These are phyloP conservation scores for Ochotona princeps DNA, from an alignment of 2,113 vertebrate species.

Conservation along the genomic window DNA sequence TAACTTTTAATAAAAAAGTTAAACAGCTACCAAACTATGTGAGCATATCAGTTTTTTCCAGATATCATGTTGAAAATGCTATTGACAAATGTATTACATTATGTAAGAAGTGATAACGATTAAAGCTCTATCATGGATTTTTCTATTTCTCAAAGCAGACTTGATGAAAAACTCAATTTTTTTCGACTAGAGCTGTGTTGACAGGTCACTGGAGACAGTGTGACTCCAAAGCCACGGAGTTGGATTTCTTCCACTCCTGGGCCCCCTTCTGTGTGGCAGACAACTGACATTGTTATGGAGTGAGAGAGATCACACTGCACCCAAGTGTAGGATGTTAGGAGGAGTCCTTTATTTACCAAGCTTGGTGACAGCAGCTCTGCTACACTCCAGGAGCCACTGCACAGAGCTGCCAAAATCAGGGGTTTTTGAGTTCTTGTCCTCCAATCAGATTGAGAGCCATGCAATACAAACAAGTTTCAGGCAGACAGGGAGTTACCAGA, in stretches of 20 bases:
- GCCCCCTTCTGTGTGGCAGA: not conserved
- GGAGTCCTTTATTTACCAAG: too few species aligned
- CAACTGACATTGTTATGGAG: too few species aligned
- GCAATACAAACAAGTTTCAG: too few species aligned
- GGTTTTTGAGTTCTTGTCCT: too few species aligned
- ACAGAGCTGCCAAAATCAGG: too few species aligned
- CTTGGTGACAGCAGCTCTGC: too few species aligned
- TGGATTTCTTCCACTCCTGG: not conserved
- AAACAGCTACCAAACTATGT: not conserved
- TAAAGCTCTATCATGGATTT: not conserved
- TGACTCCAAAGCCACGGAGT: not conserved
- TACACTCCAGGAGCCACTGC: too few species aligned
- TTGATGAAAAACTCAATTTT: not conserved
- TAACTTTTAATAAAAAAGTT: not conserved
- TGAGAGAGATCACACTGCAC: too few species aligned
- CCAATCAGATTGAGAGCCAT: too few species aligned
- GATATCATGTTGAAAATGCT: not conserved
- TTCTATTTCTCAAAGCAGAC: not conserved
- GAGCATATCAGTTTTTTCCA: not conserved
- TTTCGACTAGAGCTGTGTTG: not conserved
- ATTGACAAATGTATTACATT: not conserved
- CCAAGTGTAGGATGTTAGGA: too few species aligned
- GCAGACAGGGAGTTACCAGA: too few species aligned
- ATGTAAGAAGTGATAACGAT: not conserved
- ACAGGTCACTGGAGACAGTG: not conserved